Evolutionary conservation across 2,888 invertebrate genomes (phyloP).

Genomic region (Epinotia brunnichana): DNA sequence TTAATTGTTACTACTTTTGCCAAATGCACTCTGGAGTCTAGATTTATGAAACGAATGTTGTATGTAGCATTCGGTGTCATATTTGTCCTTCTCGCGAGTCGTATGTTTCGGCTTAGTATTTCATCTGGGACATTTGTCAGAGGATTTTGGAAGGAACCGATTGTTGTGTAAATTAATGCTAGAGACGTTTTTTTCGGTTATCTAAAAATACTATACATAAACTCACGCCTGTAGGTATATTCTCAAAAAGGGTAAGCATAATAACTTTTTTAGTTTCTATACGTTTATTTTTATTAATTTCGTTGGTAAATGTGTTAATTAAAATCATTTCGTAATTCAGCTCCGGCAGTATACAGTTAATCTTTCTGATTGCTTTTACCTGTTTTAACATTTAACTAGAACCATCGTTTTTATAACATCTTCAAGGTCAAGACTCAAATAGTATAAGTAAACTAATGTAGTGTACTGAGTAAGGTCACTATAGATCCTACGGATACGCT

Average conservation of each 20-base stretch:
- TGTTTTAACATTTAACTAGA: too few species aligned
- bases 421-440: background rate
- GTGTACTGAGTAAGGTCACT: background rate
- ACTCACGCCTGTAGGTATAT: too few species aligned
- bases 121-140: conserved; percentile 36
- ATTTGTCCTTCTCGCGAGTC: conserved; percentile 33
- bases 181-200: background rate
- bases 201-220: too few species aligned
- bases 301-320: too few species aligned
- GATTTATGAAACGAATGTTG: conserved; percentile 62
- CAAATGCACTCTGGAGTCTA: conserved; percentile 67
- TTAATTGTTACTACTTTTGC: conserved; percentile 77
- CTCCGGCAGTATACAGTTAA: too few species aligned
- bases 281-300: background rate
- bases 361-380: too few species aligned
- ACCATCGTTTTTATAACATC: background rate
- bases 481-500: background rate
- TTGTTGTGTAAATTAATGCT: background rate
- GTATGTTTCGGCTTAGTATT: conserved; percentile 34
- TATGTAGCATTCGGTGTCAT: conserved; percentile 48
- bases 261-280: too few species aligned
- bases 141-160: conserved; percentile 1
- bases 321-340: too few species aligned
- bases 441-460: background rate
- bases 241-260: too few species aligned